A percentile compares a stretch with the other conserved stretches of the same genome.
Conservation (phyloP, 2,797 vertebrate genomes). For the Denticeps clupeoides region DNA sequence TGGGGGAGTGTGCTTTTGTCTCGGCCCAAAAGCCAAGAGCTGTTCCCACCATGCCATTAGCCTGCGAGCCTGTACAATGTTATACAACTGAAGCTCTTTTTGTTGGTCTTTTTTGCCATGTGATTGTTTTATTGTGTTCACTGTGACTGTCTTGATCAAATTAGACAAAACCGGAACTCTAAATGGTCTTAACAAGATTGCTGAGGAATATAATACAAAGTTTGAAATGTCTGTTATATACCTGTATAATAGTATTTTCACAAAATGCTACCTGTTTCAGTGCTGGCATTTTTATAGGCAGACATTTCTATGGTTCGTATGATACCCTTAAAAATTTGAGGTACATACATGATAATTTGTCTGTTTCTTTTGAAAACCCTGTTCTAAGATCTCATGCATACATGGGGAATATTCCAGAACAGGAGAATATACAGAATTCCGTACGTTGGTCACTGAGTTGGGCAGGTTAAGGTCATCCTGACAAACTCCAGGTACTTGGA, state of each 20-base stretch:
- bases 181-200: too few species aligned
- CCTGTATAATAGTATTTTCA: neutral
- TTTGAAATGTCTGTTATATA: conserved; percentile 1
- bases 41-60: conserved; percentile 18
- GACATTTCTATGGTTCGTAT: neutral
- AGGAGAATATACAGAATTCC: neutral
- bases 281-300: neutral
- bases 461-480: neutral
- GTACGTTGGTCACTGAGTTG: neutral
- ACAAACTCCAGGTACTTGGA: neutral
- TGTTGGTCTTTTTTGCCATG: conserved; percentile 9
- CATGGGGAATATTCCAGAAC: conserved; percentile 3
- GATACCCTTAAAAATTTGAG: neutral
- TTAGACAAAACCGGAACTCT: too few species aligned
- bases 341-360: neutral
- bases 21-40: conserved; percentile 24
- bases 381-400: neutral
- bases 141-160: neutral
- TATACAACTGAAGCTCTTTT: conserved; percentile 21
- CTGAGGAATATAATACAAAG: conserved; percentile 1
- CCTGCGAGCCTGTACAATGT: conserved; percentile 23
- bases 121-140: conserved; percentile 19
- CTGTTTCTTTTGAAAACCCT: neutral
- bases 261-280: neutral
- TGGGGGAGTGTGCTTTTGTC: conserved; percentile 26